Percentiles rank a stretch among this genome's conserved stretches.
phyloP scores from a whole-genome alignment of 2,113 vertebrate species.

The Girardinichthys multiradiatus region DNA sequence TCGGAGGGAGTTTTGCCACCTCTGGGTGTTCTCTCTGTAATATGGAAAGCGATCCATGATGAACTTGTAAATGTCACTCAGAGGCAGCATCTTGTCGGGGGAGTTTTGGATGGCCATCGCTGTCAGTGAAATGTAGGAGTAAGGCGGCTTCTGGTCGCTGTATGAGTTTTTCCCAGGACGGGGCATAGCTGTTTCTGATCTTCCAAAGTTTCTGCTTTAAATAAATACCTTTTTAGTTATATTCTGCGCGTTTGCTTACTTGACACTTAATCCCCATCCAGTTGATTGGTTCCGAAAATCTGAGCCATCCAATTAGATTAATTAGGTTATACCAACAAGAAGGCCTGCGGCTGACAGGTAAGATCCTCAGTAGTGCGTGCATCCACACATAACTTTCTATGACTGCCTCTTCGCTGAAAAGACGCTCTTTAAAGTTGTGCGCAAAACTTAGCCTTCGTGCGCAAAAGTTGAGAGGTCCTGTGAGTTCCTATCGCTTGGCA shows the following conservation, averaged over 20 bases:
- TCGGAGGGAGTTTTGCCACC: slow-evolving; percentile 92
- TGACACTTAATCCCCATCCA: slow-evolving; percentile 55
- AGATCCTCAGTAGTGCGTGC: slow-evolving; percentile 38
- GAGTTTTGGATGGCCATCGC: slow-evolving; percentile 98
- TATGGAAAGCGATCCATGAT: slow-evolving; percentile 95
- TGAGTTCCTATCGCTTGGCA: slow-evolving; percentile 18
- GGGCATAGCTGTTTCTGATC: slow-evolving; percentile 79
- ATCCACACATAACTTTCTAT: slow-evolving; percentile 33
- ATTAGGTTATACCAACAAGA: slow-evolving; percentile 1
- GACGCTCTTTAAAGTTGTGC: slow-evolving; percentile 35
- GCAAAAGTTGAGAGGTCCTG: slow-evolving; percentile 63
- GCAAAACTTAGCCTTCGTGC: slow-evolving; percentile 62
- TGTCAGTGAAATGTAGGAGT: slow-evolving; percentile 96
- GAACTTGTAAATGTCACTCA: slow-evolving; percentile 95
- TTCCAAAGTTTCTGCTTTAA: slow-evolving; percentile 19
- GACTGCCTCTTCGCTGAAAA: slow-evolving; percentile 5
- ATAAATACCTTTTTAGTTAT: slow-evolving; percentile 17
- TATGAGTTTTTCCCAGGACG: slow-evolving; percentile 97
- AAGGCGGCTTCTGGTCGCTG: slow-evolving; percentile 97
- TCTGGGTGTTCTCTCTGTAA: slow-evolving; percentile 94
- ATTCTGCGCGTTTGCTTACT: slow-evolving; percentile 7
- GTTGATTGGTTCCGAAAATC: slow-evolving; percentile 54
- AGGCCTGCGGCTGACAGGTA: slow-evolving; percentile 38
- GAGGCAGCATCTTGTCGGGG: slow-evolving; percentile 92
- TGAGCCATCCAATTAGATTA: slow-evolving; percentile 45